phyloP scores from a whole-genome alignment of 1,140 invertebrate genomes.

The Zaprionus lachaisei region DNA sequence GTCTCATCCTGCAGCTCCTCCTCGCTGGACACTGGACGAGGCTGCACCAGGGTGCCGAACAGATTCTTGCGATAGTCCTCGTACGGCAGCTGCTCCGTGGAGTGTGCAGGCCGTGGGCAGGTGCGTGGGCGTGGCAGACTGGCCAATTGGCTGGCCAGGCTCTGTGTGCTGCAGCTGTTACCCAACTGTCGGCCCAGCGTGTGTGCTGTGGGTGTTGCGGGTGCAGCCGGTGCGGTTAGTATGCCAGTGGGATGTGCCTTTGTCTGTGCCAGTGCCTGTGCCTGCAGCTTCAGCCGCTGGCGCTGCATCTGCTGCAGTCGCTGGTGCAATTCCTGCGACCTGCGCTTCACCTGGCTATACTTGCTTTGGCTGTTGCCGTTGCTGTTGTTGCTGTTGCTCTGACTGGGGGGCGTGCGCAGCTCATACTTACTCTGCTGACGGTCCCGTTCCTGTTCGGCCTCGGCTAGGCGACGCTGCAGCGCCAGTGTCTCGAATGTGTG shows the following conservation, averaged over 20 bases:
- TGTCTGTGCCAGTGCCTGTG: constrained; percentile 43
- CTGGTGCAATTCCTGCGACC: constrained; percentile 77
- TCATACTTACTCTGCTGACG: constrained; percentile 78
- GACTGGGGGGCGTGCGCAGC: constrained; percentile 20
- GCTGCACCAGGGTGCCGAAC: constrained; percentile 65
- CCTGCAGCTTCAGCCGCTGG: constrained; percentile 53
- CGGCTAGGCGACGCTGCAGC: constrained; percentile 70
- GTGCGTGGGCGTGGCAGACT: constrained; percentile 24
- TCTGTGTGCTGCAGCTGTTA: constrained; percentile 71
- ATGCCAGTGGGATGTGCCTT: constrained; percentile 44
- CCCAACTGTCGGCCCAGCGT: constrained; percentile 36
- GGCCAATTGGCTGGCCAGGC: constrained; percentile 51
- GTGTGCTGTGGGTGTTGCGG: constrained; percentile 9
- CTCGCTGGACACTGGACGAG: constrained; percentile 32
- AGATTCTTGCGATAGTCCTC: constrained; percentile 83
- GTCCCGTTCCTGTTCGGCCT: constrained; percentile 65
- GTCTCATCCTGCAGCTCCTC: constrained; percentile 70
- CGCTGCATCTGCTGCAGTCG: constrained; percentile 72
- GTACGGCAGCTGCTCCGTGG: constrained; percentile 56
- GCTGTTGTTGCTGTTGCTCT: constrained; percentile 6
- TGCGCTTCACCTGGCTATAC: constrained; percentile 77
- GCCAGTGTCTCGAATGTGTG: constrained; percentile 83
- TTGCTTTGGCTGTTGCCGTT: constrained; percentile 63
- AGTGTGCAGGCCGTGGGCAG: constrained; percentile 19
- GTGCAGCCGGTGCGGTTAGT: constrained; percentile 32